Base-by-base conservation (phyloP, 2,797 vertebrate species). In the Benthosema pterotum region DNA sequence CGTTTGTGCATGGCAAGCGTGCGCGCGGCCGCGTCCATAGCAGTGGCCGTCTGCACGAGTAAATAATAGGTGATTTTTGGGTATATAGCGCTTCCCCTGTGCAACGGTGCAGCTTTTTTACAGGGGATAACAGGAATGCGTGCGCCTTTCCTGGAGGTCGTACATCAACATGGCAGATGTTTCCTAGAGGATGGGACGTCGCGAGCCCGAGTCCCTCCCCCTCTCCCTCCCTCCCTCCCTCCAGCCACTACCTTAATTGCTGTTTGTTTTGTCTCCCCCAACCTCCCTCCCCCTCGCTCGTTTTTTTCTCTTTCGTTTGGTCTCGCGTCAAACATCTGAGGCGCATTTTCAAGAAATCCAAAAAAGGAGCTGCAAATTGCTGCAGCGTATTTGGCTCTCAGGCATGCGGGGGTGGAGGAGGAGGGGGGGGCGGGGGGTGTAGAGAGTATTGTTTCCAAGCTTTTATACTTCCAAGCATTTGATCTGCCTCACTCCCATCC, bases 151-250 rank as follows among this genome's bases (percentile, higher is more conserved):
- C 86, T 83, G 79, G 69, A 71, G 32, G 75, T 75, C 76, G 19
- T 80, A 83, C 86, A 85, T 89, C 88, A 83, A 83, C 79, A 88
- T 86, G 85, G 85, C 88, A 92, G 88, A 89, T 91, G 89, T 90
- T 91, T 89, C 86, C 84, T 88, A 83, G 75, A 87, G 83, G 75
- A 87, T 80, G 84, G 75, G 32, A 38, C 32, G 5, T 32, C 28
- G 28, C 28, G 28, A 5, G 28, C 28, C 28, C 32, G 32, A 38
- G 32, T 38, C 32, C 32, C 8, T 8, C 32, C 32, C 32, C 32
- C n/a, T n/a, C n/a, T n/a, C n/a, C 7, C 22, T 25, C 22, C 32
- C 32, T 8, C 32, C 32, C 28, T 1, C 28, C 32, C 32, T n/a
- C n/a, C n/a, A n/a, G n/a, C 84, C 85, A 85, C 84, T 77, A 77